phyloP scores from a whole-genome alignment of 2,888 invertebrate species.

The Callimorpha dominula region DNA sequence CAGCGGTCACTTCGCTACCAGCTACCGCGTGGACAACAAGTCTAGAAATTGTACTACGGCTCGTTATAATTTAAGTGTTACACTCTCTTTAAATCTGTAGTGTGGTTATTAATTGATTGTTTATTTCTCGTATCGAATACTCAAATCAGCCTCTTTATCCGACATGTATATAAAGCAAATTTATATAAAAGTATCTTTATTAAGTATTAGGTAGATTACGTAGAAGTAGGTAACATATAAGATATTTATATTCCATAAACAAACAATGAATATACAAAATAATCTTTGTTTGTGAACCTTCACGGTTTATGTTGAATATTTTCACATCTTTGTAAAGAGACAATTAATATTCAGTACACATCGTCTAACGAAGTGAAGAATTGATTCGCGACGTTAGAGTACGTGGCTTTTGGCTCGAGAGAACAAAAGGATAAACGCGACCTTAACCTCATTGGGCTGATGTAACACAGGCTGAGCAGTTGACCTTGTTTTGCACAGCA shows the following conservation, averaged over 20 bases:
- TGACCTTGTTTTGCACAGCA: constrained; percentile 27
- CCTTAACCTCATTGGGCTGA: constrained; percentile 64
- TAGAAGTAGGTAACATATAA: not conserved
- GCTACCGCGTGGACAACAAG: too few relatives aligned
- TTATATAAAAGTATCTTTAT: too few relatives aligned
- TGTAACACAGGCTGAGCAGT: constrained; percentile 51
- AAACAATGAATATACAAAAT: constrained; percentile 23
- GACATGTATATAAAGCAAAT: too few relatives aligned
- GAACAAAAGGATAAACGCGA: constrained; percentile 57
- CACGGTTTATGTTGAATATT: constrained; percentile 27
- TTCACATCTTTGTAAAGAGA: constrained; percentile 29
- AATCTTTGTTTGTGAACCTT: constrained; percentile 18
- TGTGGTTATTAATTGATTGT: too few relatives aligned
- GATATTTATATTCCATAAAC: constrained; percentile 17
- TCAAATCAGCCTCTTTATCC: too few relatives aligned
- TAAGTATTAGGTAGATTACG: not conserved
- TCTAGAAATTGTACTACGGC: too few relatives aligned
- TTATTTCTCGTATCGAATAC: too few relatives aligned
- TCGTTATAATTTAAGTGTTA: too few relatives aligned
- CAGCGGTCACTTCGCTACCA: too few relatives aligned
- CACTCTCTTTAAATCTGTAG: too few relatives aligned
- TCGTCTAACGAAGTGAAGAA: constrained; percentile 50
- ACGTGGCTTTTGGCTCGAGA: constrained; percentile 44
- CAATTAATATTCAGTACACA: constrained; percentile 58
- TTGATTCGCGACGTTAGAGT: constrained; percentile 52